Percentiles rank a stretch among this genome's conserved stretches.
These are phyloP conservation scores for Drosophila nigromelanica DNA, from an alignment of 1,140 invertebrate species.

Conservation along the genomic window DNA sequence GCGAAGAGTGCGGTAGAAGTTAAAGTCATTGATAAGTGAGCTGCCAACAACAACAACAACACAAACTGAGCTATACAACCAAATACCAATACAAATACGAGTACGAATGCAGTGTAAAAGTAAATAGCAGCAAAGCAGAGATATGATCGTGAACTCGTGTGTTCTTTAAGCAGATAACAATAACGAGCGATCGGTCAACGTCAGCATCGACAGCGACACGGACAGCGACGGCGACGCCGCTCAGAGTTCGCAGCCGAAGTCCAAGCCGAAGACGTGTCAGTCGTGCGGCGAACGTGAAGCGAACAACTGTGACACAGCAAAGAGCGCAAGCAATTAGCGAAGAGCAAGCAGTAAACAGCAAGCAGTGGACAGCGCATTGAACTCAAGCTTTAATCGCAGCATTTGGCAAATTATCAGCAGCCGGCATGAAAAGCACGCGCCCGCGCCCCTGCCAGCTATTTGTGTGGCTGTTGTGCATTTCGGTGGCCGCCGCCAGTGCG, in stretches of 20 bases:
- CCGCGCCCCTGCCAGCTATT: constrained; percentile 19
- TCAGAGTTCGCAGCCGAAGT: constrained; percentile 34
- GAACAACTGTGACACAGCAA: constrained; percentile 40
- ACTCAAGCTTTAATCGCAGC: constrained; percentile 21
- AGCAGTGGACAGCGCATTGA: constrained; percentile 36
- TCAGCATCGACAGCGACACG: constrained; percentile 30
- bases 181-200: constrained; percentile 45
- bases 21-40: constrained; percentile 69
- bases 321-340: not conserved
- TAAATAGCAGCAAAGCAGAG: constrained; percentile 37
- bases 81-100: constrained; percentile 18
- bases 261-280: constrained; percentile 49
- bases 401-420: constrained; percentile 34
- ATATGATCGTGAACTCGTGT: constrained; percentile 61
- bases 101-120: constrained; percentile 15
- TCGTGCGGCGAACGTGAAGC: constrained; percentile 59
- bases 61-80: constrained; percentile 25
- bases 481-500: constrained; percentile 8
- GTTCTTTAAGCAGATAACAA: constrained; percentile 34
- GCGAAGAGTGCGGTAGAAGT: constrained; percentile 45
- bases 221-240: constrained; percentile 13
- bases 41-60: not conserved
- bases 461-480: constrained; percentile 41
- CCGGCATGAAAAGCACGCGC: constrained; percentile 15
- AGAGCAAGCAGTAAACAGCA: not conserved